Evolutionary conservation across 92 coral and sea anemone species (phyloP), one percentile per base, ranked within the genome.

Genomic region (Siderastrea radians): DNA sequence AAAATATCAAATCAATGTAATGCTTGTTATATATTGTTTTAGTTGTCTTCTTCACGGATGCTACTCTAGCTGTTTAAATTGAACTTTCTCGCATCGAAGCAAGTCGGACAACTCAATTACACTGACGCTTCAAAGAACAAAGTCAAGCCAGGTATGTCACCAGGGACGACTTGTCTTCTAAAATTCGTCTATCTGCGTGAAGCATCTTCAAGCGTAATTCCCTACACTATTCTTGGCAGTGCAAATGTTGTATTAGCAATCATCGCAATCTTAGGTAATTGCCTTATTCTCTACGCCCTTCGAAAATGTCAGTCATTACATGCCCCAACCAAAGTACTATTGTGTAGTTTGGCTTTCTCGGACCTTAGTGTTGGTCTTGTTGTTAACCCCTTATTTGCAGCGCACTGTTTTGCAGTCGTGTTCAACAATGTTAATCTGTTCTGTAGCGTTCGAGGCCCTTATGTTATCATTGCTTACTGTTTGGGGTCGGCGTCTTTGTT

Each of bases 341-440:
- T 67, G 2, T 50, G 49, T 8, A 51, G 85, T 12, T 49, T 68
- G 51, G 76, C 75, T 19, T 45, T 81, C 26, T 81, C 76, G 15
- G 77, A 81, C 53, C 64, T 68, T 53, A 62, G 62, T 4, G 63
- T 81, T 43, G 85, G 77, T 3, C 49, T 67, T 50, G 47, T 81
- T 53, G 53, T 43, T 52, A 1, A 81, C 19, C 64, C 75, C 43
- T 16, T 81, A 44, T 67, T 55, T 50, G 85, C 61, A 12, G 16
- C 54, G 3, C 38, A 51, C n/a, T 67, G 63, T 53, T 51, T 81
- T 65, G 75, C 74, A 45, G 51, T 59, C 61, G 85, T 66, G 3
- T 45, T 7, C 49, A 51, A 52, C 57, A 52, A 66, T 19, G 19
- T n/a, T 14, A 51, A 38, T 12, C 49, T 17, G 2, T 53, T 65